Base-by-base conservation (phyloP, 2,888 invertebrate species). In the Drosophila anomelani region DNA sequence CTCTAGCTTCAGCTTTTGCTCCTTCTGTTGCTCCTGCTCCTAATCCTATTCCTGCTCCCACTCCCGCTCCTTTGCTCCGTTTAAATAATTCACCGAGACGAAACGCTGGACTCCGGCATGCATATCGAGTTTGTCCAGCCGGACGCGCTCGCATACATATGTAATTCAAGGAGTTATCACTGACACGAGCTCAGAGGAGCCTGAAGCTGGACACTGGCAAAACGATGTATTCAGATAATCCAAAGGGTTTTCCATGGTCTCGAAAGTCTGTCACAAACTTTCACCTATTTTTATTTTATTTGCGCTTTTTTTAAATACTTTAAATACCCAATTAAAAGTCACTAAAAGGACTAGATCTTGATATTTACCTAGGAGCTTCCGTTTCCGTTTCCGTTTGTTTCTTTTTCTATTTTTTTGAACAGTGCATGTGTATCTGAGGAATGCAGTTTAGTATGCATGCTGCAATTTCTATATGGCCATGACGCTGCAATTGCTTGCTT, bases 61-160 rank as follows among this genome's bases (percentile, higher is more conserved):
- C 58, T 36, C 7, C 12, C 26, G 4, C 43, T 32, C 34, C 34
- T 2, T 36, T 44, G n/a, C 57, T 41, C 46, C 75, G 76, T 78
- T 78, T 75, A 67, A 78, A 78, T 78, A 78, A 78, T 78, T 78
- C 79, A 78, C 72, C 63, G 67, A 60, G 79, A 63, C 64, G 67
- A 58, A 76, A 60, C 64, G 38, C 49, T 36, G 54, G 54, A 41
- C 43, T 39, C 67, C 32, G 61, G 60, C 67, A 67, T 74, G 75
- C 74, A 75, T 68, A 75, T 74, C 67, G 67, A 75, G 74, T 67
- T 63, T 63, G 64, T 69, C 57, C 70, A 29, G 39, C 39, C 51
- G 43, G 53, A 62, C 61, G 58, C 51, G 59, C 51, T 59, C 46
- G 38, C 58, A 49, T 51, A 58, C 59, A 75, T 46, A 56, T 69